phyloP scores from a whole-genome alignment of 2,888 invertebrate genomes.

The Pterostichus niger region DNA sequence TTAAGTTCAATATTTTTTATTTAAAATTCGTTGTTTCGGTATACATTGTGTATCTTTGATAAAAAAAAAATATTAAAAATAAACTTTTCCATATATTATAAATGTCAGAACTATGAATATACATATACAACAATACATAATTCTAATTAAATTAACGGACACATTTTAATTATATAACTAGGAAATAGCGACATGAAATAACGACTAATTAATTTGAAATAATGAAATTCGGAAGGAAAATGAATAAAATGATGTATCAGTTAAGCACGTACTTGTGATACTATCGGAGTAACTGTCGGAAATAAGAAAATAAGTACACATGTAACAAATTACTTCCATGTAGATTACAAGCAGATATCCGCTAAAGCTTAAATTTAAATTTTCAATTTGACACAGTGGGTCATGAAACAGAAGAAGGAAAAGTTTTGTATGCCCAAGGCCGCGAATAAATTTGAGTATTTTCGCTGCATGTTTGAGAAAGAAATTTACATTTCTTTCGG shows the following conservation, averaged over 20 bases:
- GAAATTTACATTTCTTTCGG: conserved; percentile 56
- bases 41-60: too few species aligned
- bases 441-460: conserved; percentile 25
- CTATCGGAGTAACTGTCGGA: neutral
- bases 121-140: too few species aligned
- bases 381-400: conserved; percentile 10
- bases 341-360: conserved; percentile 11
- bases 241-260: neutral
- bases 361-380: conserved; percentile 4
- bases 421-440: conserved; percentile 5
- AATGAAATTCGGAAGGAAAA: neutral
- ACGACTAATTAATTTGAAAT: neutral
- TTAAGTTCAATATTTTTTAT: too few species aligned
- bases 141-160: too few species aligned
- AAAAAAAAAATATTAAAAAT: too few species aligned
- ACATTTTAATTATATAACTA: too few species aligned
- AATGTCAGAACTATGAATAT: too few species aligned
- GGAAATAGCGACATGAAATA: neutral
- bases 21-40: too few species aligned
- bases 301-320: conserved; percentile 4
- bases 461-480: conserved; percentile 26
- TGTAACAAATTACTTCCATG: conserved; percentile 15
- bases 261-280: neutral
- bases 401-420: conserved; percentile 6
- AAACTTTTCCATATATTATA: too few species aligned